Base-by-base conservation (phyloP, 2,113 vertebrate genomes). In the Ammodytes marinus region DNA sequence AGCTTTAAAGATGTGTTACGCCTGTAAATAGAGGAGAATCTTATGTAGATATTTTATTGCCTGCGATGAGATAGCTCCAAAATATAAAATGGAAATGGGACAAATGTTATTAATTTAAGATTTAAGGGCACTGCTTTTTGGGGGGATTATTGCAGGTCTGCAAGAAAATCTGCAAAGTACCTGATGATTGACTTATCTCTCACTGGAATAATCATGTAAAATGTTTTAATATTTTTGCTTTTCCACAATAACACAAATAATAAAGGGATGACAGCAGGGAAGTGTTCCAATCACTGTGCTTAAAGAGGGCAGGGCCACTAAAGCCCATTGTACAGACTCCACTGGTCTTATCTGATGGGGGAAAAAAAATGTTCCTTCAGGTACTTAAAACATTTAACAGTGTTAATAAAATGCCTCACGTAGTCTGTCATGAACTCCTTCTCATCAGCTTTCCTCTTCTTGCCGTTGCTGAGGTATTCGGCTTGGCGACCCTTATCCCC, bases 381-480 rank as follows among this genome's bases (percentile, higher is more conserved):
- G 69, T 50, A 64, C 74, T 82, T 49, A 74, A 27, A 84, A 91
- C 45, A 82, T 84, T 66, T 55, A 52, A 84, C 19, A 68, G 66
- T 19, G 46, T 73, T 72, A 69, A 63, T 46, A 84, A 87, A 83
- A 54, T 42, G 10, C 54, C 95, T 91, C 88, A 98, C 97, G 6
- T 98, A 98, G 86, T 97, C 97, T 0, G 96, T 97, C 88, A 95
- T 92, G 0, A 97, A 98, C 61, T 97, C 97, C 86, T 98, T 97
- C 88, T 98, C 97, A 3, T 98, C 97, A 3, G 95, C 95, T 92
- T 97, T 98, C 93, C 97, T 96, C 93, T 98, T 98, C 93, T 98
- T 98, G 92, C 95, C 96, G 14, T 96, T 95, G 93, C 95, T 97
- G 93, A 97, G 95, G 94, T 97, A 98, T 89, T 98, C 97, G 0